Conservation (phyloP, 1,140 invertebrate species). For the Thereuonema tuberculata region DNA sequence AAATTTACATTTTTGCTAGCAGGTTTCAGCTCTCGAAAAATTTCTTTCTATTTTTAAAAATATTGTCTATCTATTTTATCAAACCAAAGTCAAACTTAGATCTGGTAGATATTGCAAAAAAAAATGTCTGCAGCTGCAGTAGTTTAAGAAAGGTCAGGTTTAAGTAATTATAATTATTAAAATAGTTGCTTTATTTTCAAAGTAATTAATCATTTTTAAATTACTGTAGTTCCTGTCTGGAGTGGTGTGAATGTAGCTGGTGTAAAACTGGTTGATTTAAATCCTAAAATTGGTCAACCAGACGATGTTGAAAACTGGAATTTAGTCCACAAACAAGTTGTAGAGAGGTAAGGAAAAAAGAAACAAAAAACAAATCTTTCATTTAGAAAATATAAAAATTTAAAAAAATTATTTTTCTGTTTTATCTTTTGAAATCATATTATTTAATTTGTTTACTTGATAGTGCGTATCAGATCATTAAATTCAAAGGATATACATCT, state of each 20-base stretch:
- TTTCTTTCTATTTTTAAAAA: too few species aligned
- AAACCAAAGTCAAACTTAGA: too few species aligned
- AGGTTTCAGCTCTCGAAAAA: too few species aligned
- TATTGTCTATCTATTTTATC: too few species aligned
- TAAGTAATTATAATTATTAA: neutral
- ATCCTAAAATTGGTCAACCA: slow-evolving; percentile 51
- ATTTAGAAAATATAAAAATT: too few species aligned
- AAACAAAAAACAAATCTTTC: too few species aligned
- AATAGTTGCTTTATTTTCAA: neutral
- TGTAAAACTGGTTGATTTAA: slow-evolving; percentile 59
- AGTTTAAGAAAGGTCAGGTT: too few species aligned
- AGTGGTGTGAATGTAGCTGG: slow-evolving; percentile 83
- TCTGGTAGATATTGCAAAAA: too few species aligned
- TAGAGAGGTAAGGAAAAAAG: slow-evolving; percentile 50
- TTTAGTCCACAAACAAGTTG: slow-evolving; percentile 59
- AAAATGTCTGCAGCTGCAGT: too few species aligned
- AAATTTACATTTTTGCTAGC: too few species aligned
- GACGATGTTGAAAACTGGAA: slow-evolving; percentile 63
- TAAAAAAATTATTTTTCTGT: too few species aligned
- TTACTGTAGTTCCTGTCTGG: slow-evolving; percentile 67
- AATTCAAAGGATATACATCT: slow-evolving; percentile 75
- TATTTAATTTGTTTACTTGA: neutral
- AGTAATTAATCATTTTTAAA: neutral
- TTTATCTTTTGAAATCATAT: too few species aligned
- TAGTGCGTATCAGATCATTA: slow-evolving; percentile 79